Conservation (phyloP, 2,797 vertebrate genomes). For the Parauchenoglanis ngamensis region DNA sequence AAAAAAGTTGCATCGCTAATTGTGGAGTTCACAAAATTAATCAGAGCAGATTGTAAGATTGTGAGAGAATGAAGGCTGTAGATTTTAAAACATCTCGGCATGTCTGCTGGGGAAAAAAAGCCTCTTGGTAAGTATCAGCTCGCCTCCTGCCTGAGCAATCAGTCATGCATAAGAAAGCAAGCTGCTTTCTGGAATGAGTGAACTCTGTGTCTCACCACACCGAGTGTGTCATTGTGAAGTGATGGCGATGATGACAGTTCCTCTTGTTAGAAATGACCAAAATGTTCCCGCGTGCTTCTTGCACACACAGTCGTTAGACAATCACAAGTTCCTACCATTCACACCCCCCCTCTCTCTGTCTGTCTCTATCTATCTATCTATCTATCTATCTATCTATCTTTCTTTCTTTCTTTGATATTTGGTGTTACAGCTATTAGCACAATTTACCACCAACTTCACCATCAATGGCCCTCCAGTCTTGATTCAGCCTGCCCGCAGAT, state of each 20-base stretch:
- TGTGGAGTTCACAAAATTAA: neutral
- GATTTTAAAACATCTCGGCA: neutral
- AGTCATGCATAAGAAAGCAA: constrained; percentile 42
- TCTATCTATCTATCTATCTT: too few species aligned
- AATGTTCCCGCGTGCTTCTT: neutral
- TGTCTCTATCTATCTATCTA: neutral
- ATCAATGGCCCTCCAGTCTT: constrained; percentile 27
- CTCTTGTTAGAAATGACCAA: constrained; percentile 4
- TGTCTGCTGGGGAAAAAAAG: constrained; percentile 2
- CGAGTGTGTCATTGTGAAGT: constrained; percentile 20
- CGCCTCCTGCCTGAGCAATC: constrained; percentile 19
- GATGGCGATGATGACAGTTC: constrained; percentile 4
- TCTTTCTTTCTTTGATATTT: neutral
- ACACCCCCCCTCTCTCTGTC: neutral
- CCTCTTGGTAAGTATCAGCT: constrained; percentile 13
- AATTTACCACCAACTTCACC: constrained; percentile 4
- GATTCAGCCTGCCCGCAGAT: constrained; percentile 20
- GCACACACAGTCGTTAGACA: neutral
- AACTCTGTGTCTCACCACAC: constrained; percentile 2
- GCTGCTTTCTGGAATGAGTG: constrained; percentile 29
- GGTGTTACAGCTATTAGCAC: neutral
- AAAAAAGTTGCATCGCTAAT: neutral
- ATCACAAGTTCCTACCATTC: neutral
- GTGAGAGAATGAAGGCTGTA: neutral
- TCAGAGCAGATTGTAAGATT: neutral